Conservation (phyloP, 2,797 vertebrate species). For the Prunella strophiata region DNA sequence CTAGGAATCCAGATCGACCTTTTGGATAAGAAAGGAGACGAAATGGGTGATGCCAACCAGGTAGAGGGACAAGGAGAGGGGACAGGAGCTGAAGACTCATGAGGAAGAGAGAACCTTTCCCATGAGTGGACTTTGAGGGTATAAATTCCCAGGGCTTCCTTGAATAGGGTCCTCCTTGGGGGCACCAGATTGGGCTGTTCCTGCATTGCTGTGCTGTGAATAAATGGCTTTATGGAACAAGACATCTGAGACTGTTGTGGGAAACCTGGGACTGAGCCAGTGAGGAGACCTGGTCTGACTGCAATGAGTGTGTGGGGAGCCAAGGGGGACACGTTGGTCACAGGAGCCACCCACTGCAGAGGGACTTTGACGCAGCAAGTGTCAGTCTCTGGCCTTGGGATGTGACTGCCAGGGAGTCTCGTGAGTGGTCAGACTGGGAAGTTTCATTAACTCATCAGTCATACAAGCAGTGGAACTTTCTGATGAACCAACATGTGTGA, state of each 20-base stretch:
- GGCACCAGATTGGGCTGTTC: accelerated
- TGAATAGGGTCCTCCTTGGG: neutral
- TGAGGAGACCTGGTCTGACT: neutral
- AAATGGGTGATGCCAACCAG: neutral
- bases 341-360: accelerated
- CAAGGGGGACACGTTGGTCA: accelerated
- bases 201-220: neutral
- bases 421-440: neutral
- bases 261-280: accelerated
- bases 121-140: accelerated
- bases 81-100: neutral
- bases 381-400: neutral
- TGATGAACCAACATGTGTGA: neutral
- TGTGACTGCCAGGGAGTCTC: neutral
- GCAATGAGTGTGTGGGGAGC: neutral
- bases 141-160: neutral
- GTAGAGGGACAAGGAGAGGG: neutral
- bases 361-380: neutral
- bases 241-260: neutral
- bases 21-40: neutral
- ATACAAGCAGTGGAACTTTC: neutral
- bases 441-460: neutral
- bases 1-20: accelerated
- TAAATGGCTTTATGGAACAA: neutral
- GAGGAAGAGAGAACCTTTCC: neutral